Conservation (phyloP, 2,113 vertebrate genomes). For the Platysteira castanea region DNA sequence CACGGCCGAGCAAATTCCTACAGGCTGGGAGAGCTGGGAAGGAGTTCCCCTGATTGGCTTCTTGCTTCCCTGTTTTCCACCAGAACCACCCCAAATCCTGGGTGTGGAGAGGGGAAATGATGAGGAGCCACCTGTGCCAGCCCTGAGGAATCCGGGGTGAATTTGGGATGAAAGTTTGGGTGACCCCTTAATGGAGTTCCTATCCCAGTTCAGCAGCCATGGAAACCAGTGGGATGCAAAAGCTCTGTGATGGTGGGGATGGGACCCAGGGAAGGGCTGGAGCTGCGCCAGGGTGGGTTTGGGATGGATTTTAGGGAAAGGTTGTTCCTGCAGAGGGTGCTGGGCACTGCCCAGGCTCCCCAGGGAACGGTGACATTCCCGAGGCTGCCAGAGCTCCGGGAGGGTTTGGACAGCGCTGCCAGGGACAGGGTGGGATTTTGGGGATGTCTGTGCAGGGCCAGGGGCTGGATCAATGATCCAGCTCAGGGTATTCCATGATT, state of each 20-base stretch:
- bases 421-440: not conserved
- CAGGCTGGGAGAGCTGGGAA: not conserved
- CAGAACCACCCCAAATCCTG: too few species aligned
- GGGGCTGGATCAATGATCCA: not conserved
- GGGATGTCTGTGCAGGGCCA: not conserved
- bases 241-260: not conserved
- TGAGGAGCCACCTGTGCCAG: not conserved
- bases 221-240: not conserved
- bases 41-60: not conserved
- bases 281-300: not conserved
- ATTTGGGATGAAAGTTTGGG: not conserved
- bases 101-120: too few species aligned
- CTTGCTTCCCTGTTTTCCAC: not conserved
- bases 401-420: fast-evolving
- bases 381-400: not conserved
- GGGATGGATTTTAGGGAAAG: not conserved
- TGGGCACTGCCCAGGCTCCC: too few species aligned
- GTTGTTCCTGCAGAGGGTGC: not conserved
- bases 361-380: not conserved
- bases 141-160: not conserved
- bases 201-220: not conserved
- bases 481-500: not conserved
- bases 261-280: not conserved
- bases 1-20: not conserved
- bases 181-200: not conserved